Evolutionary conservation across 2,888 invertebrate species (phyloP).

Genomic region (Coelinius sp.): DNA sequence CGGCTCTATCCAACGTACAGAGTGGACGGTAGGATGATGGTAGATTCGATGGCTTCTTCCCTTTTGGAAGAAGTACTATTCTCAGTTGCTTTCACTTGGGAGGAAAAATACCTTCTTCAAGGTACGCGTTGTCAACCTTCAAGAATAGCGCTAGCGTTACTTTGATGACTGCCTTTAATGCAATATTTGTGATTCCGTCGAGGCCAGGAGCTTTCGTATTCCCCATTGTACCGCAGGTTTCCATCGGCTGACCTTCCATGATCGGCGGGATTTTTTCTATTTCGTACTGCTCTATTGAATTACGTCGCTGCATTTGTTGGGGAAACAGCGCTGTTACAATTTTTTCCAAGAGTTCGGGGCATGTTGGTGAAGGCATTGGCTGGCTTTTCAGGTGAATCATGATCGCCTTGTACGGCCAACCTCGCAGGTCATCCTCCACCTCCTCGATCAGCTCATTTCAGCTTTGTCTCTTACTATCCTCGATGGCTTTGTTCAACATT

Average conservation of each 20-base stretch:
- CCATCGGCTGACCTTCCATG: conserved; percentile 25
- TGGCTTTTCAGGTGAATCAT: conserved; percentile 40
- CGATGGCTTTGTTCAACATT: too few relatives aligned
- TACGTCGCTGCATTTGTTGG: too few relatives aligned
- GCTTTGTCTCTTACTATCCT: conserved; percentile 9
- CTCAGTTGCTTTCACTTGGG: too few relatives aligned
- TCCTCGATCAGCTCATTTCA: conserved; percentile 35
- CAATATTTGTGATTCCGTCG: conserved; percentile 47
- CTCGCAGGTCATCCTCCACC: conserved; percentile 42
- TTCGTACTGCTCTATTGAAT: too few relatives aligned
- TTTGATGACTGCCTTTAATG: conserved; percentile 41
- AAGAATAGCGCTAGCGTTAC: conserved; percentile 43
- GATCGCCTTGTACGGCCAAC: conserved; percentile 41
- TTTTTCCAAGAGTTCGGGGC: conserved; percentile 38
- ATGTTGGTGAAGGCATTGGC: conserved; percentile 36
- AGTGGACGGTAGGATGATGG: too few relatives aligned
- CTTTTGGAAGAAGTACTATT: too few relatives aligned
- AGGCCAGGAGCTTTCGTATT: conserved; percentile 46
- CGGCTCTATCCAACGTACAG: too few relatives aligned
- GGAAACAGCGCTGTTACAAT: conserved; percentile 44
- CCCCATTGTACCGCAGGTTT: conserved; percentile 35
- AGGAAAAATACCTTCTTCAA: too few relatives aligned
- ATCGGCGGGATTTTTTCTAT: conserved; percentile 19
- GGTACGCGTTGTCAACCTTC: too few relatives aligned
- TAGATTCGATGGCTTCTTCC: too few relatives aligned